Base-by-base conservation (phyloP, 53 echinoderm and acorn worm genomes). In the Stichopus horrens region DNA sequence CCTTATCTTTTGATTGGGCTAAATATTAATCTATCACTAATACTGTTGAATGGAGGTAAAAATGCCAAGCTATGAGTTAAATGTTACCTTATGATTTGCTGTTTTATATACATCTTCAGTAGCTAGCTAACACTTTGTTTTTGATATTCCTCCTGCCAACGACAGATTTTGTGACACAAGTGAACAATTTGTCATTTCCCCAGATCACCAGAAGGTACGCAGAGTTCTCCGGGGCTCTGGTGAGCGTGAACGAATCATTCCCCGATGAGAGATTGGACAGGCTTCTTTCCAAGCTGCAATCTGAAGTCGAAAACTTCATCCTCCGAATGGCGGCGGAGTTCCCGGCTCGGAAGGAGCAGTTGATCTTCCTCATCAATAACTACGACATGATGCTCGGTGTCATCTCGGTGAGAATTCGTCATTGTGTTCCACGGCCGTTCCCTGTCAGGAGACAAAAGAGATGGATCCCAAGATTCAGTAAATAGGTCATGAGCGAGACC, bases 301-400 rank as follows among this genome's bases (percentile, higher is more conserved):
- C 91, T 4, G 97, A 97, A 52, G 97, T 97, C 52, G 95, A 97
- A 83, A 97, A 97, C 88, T 97, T 97, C 86, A 95, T 97, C 85
- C 92, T 97, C 23, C 85, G 95, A 19, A 95, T 97, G 95, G 97
- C 97, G 1, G 97, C 97, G 0, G 97, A 97, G 89, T 97, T 97
- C 67, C 97, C 97, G 16, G 91, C 92, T 4, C 88, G 97, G 57
- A 97, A 95, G 60, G 95, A 97, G 74, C 97, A 97, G 73, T 94
- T 97, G 77, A 94, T 97, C 92, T 97, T 97, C 77, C 94, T 97
- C 51, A 97, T 97, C 84, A 97, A 97, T 88, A 97, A 97, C 92
- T 97, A 97, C 74, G 97, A 97, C 90, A 93, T 97, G 94, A 97
- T 97, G 97, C 91, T 97, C 10, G 92, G 89, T 88, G 97, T 97